A percentile compares a stretch with the other conserved stretches of the same genome.
phyloP scores from a whole-genome alignment of 2,888 invertebrate genomes.

The Crossocerus cetratus region DNA sequence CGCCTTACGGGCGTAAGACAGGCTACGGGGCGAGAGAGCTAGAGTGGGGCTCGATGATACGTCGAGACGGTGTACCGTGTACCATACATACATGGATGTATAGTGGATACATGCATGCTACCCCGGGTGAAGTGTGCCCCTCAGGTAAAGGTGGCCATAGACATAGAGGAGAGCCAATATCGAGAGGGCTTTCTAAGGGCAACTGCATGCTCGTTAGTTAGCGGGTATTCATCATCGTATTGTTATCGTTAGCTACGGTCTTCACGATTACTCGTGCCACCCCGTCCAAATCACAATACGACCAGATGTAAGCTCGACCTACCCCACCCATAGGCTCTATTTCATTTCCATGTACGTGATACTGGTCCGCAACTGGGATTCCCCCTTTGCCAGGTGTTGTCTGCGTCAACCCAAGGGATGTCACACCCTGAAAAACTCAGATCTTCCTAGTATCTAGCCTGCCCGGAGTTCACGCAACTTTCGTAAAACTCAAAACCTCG shows the following conservation, averaged over 20 bases:
- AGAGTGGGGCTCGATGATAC: constrained; percentile 27
- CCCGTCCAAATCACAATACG: constrained; percentile 53
- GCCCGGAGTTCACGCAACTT: not conserved
- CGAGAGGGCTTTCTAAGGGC: constrained; percentile 53
- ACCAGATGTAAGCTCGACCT: constrained; percentile 52
- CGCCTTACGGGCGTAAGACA: not conserved
- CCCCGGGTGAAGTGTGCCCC: constrained; percentile 10
- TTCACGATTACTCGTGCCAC: constrained; percentile 58
- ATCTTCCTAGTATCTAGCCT: not conserved
- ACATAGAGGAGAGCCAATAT: constrained; percentile 37
- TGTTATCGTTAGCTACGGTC: constrained; percentile 66
- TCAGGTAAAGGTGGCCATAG: constrained; percentile 27
- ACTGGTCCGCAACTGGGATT: constrained; percentile 26
- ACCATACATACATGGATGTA: not conserved
- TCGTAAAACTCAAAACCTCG: not conserved
- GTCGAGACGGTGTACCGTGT: constrained; percentile 6
- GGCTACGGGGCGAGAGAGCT: not conserved
- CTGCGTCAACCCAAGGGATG: constrained; percentile 26
- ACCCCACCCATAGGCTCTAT: constrained; percentile 37
- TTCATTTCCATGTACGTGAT: constrained; percentile 38
- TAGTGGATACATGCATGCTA: not conserved
- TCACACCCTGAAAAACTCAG: constrained; percentile 20
- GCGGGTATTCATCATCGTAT: constrained; percentile 69
- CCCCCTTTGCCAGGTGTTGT: constrained; percentile 10
- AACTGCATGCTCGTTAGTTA: constrained; percentile 68